Evolutionary conservation across 2,113 vertebrate species (phyloP).

Genomic region (Oryzias curvinotus): DNA sequence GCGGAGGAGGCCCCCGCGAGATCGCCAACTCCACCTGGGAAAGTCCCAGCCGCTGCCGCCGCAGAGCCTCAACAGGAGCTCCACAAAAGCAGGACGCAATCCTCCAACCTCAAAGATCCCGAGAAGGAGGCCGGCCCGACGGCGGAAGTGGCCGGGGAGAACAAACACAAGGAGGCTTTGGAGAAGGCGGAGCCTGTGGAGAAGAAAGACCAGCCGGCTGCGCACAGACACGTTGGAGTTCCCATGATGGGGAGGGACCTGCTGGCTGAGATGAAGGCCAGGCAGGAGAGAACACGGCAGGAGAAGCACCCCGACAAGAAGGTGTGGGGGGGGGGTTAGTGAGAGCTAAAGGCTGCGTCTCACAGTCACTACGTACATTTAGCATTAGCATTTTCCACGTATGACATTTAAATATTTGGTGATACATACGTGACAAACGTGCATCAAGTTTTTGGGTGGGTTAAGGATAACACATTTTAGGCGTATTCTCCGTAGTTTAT

Average conservation of each 20-base stretch:
- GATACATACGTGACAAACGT: too few species aligned
- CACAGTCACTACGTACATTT: too few species aligned
- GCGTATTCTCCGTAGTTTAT: too few species aligned
- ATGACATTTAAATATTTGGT: too few species aligned
- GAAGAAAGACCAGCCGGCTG: conserved; percentile 67
- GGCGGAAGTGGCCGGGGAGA: conserved; percentile 73
- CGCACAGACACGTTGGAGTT: conserved; percentile 72
- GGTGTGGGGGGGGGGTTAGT: conserved; percentile 76
- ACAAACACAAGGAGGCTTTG: conserved; percentile 46
- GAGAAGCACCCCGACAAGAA: conserved; percentile 86
- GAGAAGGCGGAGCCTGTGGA: conserved; percentile 48
- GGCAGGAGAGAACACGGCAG: conserved; percentile 70
- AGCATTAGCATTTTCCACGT: too few species aligned
- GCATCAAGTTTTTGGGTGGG: too few species aligned
- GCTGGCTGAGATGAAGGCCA: conserved; percentile 94
- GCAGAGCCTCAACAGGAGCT: conserved; percentile 12
- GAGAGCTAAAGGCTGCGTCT: too few species aligned
- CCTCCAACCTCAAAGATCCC: neutral
- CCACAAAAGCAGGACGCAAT: conserved; percentile 25
- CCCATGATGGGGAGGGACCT: conserved; percentile 84
- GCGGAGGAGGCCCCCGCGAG: conserved; percentile 74
- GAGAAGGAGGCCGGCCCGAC: conserved; percentile 50
- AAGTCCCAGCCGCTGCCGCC: conserved; percentile 53
- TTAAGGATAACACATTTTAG: too few species aligned
- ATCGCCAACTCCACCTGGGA: conserved; percentile 51